A percentile compares a stretch with the other conserved stretches of the same genome.
Evolutionary conservation across 2,113 vertebrate genomes (phyloP).

Genomic region (Orthochromis indermauri): DNA sequence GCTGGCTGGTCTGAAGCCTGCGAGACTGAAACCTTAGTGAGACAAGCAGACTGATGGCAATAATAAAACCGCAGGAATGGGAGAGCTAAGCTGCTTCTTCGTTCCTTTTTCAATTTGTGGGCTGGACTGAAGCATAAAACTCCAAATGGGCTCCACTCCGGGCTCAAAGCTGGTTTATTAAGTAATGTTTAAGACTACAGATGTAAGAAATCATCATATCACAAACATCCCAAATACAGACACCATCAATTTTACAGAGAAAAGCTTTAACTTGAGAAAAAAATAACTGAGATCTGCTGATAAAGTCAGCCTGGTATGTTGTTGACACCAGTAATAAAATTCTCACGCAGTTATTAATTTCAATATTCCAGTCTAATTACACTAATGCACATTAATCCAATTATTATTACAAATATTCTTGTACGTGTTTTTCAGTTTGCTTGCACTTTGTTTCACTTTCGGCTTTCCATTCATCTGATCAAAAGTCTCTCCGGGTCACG

Average conservation of each 20-base stretch:
- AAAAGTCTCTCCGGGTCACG: not conserved
- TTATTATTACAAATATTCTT: not conserved
- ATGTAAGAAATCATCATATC: not conserved
- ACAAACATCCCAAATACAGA: not conserved
- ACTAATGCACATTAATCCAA: not conserved
- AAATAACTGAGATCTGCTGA: not conserved
- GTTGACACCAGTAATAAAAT: not conserved
- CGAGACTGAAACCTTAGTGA: not conserved
- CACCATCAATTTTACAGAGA: not conserved
- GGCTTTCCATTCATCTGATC: rapidly evolving
- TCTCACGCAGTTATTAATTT: not conserved
- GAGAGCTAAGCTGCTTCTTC: not conserved
- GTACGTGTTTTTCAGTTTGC: not conserved
- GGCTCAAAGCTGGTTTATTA: not conserved
- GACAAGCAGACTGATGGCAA: not conserved
- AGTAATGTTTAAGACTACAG: not conserved
- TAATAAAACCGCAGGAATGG: not conserved
- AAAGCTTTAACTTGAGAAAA: not conserved
- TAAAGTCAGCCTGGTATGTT: no score
- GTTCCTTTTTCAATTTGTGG: not conserved
- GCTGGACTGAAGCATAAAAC: not conserved
- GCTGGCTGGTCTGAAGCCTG: not conserved
- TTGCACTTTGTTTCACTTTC: not conserved
- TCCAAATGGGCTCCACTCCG: not conserved
- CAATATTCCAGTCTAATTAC: not conserved